phyloP scores from a whole-genome alignment of 2,888 invertebrate genomes.

The Syritta pipiens region DNA sequence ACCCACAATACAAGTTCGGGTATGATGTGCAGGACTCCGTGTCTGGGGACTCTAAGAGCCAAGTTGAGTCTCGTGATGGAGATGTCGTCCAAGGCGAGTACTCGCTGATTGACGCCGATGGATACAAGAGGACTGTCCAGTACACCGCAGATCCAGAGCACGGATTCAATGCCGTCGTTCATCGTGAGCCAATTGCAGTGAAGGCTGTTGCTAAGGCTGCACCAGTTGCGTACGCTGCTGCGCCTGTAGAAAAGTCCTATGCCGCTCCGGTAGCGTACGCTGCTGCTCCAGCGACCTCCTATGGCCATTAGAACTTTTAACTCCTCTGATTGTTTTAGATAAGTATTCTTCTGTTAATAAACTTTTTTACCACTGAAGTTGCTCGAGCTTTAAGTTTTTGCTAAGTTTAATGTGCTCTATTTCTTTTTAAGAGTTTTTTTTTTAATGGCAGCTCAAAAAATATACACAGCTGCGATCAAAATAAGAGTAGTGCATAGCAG shows the following conservation, averaged over 20 bases:
- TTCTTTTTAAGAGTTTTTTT: too few relatives aligned
- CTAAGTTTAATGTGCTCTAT: too few relatives aligned
- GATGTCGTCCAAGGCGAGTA: conserved; percentile 79
- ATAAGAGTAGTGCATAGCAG: too few relatives aligned
- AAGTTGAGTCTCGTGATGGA: conserved; percentile 78
- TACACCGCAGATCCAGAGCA: conserved; percentile 79
- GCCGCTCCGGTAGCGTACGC: conserved; percentile 12
- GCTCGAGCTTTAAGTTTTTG: too few relatives aligned
- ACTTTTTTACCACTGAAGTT: neutral
- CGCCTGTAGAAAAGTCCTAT: conserved; percentile 17
- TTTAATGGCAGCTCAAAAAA: too few relatives aligned
- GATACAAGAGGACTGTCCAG: conserved; percentile 78
- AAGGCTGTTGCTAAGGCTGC: conserved; percentile 59
- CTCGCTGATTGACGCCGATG: conserved; percentile 79
- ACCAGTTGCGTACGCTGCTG: conserved; percentile 30
- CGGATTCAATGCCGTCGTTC: conserved; percentile 80
- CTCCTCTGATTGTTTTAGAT: neutral
- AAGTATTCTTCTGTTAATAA: neutral
- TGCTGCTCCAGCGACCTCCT: conserved; percentile 30
- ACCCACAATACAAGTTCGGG: conserved; percentile 73
- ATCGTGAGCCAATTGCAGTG: conserved; percentile 74
- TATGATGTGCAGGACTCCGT: conserved; percentile 77
- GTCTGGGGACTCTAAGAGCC: conserved; percentile 79
- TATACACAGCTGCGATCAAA: too few relatives aligned
- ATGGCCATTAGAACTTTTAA: too few relatives aligned